These are phyloP conservation scores for Lamellibrachia luymesi DNA, from an alignment of 1,140 invertebrate genomes.

Conservation along the genomic window DNA sequence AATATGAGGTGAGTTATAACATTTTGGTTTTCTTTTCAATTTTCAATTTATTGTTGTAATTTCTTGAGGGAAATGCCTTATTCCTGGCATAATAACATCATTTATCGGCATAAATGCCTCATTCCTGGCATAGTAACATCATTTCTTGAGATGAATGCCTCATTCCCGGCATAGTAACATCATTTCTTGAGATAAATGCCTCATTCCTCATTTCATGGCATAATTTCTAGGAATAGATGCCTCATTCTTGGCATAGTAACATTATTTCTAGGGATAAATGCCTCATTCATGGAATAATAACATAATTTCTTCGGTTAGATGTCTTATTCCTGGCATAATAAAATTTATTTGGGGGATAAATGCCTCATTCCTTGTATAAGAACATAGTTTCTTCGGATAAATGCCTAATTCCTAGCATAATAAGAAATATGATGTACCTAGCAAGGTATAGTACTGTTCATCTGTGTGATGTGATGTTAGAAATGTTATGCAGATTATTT, in stretches of 20 bases:
- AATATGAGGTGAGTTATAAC: constrained; percentile 23
- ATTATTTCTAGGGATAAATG: background rate
- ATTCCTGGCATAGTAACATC: no score
- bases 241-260: background rate
- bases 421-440: background rate
- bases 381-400: background rate
- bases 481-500: no score
- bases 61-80: background rate
- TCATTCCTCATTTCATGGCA: background rate
- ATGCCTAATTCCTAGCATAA: background rate
- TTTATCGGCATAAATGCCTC: background rate
- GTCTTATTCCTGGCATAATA: background rate
- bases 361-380: background rate
- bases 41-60: background rate
- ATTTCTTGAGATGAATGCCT: background rate
- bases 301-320: background rate
- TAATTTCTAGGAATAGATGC: background rate
- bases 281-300: no score
- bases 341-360: background rate
- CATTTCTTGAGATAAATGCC: background rate
- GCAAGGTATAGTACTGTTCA: no score
- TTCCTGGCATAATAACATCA: background rate
- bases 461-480: no score
- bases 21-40: background rate
- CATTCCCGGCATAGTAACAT: background rate